Evolutionary conservation across 2,113 vertebrate genomes (phyloP).

Genomic region (Mystacornis crossleyi): DNA sequence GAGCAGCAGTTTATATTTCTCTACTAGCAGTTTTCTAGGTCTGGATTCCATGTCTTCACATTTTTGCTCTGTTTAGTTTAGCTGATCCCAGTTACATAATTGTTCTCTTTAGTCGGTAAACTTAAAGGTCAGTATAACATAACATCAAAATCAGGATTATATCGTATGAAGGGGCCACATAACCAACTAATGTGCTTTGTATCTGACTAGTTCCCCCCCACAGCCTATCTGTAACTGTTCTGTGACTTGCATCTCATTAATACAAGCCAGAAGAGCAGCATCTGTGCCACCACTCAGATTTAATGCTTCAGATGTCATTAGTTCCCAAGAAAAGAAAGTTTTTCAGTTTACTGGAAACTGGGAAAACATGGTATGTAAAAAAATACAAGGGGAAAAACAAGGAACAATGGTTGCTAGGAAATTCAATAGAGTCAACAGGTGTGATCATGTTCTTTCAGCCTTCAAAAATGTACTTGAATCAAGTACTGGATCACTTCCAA

Average conservation of each 20-base stretch:
- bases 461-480: slow-evolving; percentile 7
- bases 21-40: background rate
- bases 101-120: background rate
- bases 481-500: slow-evolving; percentile 40
- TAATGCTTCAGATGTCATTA: background rate
- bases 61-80: slow-evolving; percentile 15
- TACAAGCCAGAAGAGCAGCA: background rate
- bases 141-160: slow-evolving; percentile 1
- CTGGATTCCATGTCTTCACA: background rate
- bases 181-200: background rate
- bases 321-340: background rate
- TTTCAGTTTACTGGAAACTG: slow-evolving; percentile 6
- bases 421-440: background rate
- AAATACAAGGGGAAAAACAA: background rate
- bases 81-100: background rate
- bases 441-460: slow-evolving; percentile 21
- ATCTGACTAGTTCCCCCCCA: background rate
- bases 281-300: background rate
- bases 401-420: slow-evolving; percentile 47
- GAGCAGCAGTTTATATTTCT: background rate
- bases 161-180: background rate
- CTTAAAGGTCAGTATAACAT: slow-evolving; percentile 17
- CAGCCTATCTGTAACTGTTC: background rate
- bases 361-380: background rate
- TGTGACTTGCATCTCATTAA: background rate